A percentile compares a stretch with the other conserved stretches of the same genome.
Evolutionary conservation across 2,888 invertebrate genomes (phyloP).

Genomic region (Synergus gifuensis): DNA sequence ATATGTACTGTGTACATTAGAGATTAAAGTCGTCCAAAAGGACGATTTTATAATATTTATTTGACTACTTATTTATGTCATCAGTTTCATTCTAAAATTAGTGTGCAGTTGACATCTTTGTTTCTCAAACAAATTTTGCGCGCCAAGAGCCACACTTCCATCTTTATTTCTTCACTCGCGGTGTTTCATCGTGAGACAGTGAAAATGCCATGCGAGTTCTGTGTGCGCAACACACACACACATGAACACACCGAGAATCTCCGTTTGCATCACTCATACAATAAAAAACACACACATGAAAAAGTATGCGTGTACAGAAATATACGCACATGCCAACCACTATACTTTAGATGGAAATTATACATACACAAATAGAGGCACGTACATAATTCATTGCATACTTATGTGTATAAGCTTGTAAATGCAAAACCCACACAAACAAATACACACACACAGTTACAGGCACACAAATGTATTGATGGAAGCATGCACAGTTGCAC

Average conservation of each 20-base stretch:
- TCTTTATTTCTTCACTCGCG: background rate
- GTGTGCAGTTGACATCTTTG: background rate
- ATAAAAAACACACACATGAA: background rate
- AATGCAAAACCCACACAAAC: background rate
- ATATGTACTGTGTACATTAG: no score
- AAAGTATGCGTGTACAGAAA: background rate
- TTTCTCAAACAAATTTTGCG: background rate
- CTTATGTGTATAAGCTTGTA: background rate
- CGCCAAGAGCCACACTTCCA: background rate
- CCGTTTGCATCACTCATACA: background rate
- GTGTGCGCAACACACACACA: background rate
- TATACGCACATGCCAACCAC: constrained; percentile 8
- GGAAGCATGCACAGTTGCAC: constrained; percentile 20
- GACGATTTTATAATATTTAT: no score
- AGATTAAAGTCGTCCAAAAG: no score
- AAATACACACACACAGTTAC: background rate
- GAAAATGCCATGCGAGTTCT: background rate
- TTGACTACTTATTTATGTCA: no score
- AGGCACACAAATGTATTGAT: constrained; percentile 36
- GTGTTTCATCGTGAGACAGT: background rate
- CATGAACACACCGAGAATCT: background rate
- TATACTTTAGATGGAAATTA: background rate
- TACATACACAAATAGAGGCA: background rate
- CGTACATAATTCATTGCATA: background rate
- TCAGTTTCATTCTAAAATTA: background rate